Conservation (phyloP, 1,140 invertebrate species). For the Plectus sambesii region DNA sequence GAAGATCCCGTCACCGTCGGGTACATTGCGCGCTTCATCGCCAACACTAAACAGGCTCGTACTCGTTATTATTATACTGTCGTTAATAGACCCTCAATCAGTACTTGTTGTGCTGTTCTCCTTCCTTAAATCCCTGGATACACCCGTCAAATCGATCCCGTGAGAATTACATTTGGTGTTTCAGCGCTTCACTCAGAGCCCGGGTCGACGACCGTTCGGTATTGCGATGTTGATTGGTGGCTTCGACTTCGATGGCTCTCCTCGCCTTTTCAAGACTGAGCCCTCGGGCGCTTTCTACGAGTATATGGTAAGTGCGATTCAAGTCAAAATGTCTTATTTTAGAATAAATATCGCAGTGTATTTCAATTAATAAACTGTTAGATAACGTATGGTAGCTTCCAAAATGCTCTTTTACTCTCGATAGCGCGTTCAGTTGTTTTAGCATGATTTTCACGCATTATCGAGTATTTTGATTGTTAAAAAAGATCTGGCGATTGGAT, state of each 20-base stretch:
- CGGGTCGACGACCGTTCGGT: constrained; percentile 93
- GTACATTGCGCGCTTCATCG: constrained; percentile 90
- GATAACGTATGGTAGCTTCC: too few species aligned
- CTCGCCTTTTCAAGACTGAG: constrained; percentile 95
- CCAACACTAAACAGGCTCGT: constrained; percentile 57
- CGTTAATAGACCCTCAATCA: background rate
- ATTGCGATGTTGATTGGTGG: constrained; percentile 94
- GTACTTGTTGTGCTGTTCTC: background rate
- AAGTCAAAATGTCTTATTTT: too few species aligned
- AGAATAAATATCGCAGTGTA: too few species aligned
- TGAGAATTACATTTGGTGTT: too few species aligned
- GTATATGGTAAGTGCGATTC: too few species aligned
- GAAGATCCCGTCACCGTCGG: constrained; percentile 99
- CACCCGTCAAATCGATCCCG: background rate
- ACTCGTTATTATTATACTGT: constrained; percentile 32
- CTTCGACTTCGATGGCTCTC: constrained; percentile 89
- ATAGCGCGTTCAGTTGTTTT: too few species aligned
- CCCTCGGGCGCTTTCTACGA: constrained; percentile 98
- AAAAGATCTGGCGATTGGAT: too few species aligned
- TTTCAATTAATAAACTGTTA: too few species aligned
- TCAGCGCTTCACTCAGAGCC: constrained; percentile 96
- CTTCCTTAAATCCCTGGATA: constrained; percentile 5
- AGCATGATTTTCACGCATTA: too few species aligned
- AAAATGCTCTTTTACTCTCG: too few species aligned
- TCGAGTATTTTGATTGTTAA: too few species aligned